A percentile compares a stretch with the other conserved stretches of the same genome.
Conservation (phyloP, 2,888 invertebrate genomes). For the Bugulina stolonifera region DNA sequence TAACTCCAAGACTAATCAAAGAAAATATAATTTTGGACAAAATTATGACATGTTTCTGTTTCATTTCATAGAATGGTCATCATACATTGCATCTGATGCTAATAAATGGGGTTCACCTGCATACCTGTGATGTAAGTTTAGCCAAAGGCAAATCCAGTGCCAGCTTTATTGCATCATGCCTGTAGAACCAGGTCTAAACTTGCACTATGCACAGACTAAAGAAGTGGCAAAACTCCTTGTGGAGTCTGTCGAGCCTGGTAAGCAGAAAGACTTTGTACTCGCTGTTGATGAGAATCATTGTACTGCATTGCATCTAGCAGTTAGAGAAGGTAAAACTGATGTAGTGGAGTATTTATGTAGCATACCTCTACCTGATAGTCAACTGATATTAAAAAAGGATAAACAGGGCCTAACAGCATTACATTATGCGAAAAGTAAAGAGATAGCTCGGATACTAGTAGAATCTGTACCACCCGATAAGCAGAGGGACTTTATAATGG, state of each 20-base stretch:
- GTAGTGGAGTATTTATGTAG: background rate
- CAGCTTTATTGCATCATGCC: no score
- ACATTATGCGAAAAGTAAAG: background rate
- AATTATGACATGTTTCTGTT: no score
- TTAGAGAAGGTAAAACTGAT: background rate
- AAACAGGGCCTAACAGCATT: background rate
- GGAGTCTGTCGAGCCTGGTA: background rate
- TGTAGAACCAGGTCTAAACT: no score
- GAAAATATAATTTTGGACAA: no score
- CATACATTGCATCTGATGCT: no score
- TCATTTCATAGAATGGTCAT: no score
- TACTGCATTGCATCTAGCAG: background rate
- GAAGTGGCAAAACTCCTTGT: no score
- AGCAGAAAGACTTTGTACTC: background rate
- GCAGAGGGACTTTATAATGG: background rate
- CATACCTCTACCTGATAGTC: background rate
- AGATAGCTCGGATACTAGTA: background rate
- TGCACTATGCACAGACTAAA: no score
- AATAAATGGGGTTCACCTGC: no score
- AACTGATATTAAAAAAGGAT: background rate
- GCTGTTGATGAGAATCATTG: background rate
- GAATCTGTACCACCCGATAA: background rate
- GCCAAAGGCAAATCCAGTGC: no score
- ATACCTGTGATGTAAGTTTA: no score
- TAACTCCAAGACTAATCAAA: no score